Conservation (phyloP, 2,797 vertebrate species). For the Manis pentadactyla region DNA sequence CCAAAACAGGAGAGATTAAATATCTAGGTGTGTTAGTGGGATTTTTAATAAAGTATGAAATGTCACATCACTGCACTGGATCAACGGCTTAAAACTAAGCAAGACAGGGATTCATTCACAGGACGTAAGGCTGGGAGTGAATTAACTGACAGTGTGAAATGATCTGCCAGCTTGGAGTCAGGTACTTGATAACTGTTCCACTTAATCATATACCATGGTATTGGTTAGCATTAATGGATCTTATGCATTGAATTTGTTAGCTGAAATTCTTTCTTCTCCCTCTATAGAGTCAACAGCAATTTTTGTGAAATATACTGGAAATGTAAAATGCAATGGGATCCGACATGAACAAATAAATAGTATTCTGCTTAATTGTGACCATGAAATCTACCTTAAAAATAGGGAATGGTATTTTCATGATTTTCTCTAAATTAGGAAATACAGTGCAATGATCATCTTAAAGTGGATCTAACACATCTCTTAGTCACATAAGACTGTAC, state of each 20-base stretch:
- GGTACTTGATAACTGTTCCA: constrained; percentile 41
- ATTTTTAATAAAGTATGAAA: constrained; percentile 55
- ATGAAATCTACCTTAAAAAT: neutral
- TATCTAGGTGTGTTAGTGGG: neutral
- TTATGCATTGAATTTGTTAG: constrained; percentile 59
- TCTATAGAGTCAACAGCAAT: neutral
- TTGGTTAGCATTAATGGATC: constrained; percentile 63
- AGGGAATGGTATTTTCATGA: neutral
- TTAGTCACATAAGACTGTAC: neutral
- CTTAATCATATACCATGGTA: constrained; percentile 48
- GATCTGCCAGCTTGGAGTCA: neutral
- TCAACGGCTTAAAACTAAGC: constrained; percentile 38
- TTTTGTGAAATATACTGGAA: constrained; percentile 51
- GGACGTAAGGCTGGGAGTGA: neutral
- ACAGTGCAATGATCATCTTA: neutral
- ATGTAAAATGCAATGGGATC: neutral
- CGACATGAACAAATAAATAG: neutral
- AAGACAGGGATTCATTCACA: neutral
- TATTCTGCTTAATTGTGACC: constrained; percentile 35
- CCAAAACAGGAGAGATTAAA: neutral
- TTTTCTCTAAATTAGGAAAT: constrained; percentile 21
- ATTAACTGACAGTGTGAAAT: constrained; percentile 6
- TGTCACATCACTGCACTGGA: neutral
- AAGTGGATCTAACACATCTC: neutral
- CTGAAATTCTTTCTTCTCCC: neutral